phyloP scores from a whole-genome alignment of 2,113 vertebrate genomes.

The Gambusia holbrooki region DNA sequence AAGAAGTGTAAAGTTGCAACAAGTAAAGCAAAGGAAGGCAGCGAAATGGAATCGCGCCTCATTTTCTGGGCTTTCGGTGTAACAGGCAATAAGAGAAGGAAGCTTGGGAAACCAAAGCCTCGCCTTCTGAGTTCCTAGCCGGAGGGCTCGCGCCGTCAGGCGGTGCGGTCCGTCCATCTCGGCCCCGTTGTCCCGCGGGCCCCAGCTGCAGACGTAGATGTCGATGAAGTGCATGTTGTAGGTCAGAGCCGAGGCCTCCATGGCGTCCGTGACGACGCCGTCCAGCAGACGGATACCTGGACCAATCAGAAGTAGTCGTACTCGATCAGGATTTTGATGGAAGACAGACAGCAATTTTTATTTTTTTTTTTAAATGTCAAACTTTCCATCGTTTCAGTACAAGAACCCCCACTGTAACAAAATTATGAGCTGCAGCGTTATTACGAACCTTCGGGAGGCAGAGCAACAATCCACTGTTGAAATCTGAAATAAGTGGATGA shows the following conservation, averaged over 20 bases:
- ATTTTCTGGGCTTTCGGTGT: conserved; percentile 32
- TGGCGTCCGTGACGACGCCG: conserved; percentile 67
- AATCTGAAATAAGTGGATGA: too few relatives aligned
- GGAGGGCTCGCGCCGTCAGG: conserved; percentile 64
- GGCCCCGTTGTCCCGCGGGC: conserved; percentile 62
- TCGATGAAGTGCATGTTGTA: conserved; percentile 74
- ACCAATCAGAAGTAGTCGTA: conserved; percentile 27
- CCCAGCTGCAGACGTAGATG: conserved; percentile 75
- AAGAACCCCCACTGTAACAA: too few relatives aligned
- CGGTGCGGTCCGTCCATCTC: conserved; percentile 64
- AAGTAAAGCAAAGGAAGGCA: conserved; percentile 5
- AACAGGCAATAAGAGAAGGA: conserved; percentile 34
- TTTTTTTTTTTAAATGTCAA: too few relatives aligned
- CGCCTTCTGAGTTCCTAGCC: conserved; percentile 64
- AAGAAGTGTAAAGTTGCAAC: background rate
- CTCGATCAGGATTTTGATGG: conserved; percentile 28
- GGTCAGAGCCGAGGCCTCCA: conserved; percentile 73
- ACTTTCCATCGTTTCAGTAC: background rate
- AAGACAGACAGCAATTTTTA: background rate
- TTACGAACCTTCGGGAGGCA: too few relatives aligned
- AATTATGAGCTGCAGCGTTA: too few relatives aligned
- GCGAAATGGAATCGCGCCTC: background rate
- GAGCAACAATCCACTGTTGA: too few relatives aligned
- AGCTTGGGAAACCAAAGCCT: conserved; percentile 50
- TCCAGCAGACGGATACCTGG: conserved; percentile 72